Evolutionary conservation across 2,113 vertebrate species (phyloP).

Genomic region (Heloderma charlesbogerti): DNA sequence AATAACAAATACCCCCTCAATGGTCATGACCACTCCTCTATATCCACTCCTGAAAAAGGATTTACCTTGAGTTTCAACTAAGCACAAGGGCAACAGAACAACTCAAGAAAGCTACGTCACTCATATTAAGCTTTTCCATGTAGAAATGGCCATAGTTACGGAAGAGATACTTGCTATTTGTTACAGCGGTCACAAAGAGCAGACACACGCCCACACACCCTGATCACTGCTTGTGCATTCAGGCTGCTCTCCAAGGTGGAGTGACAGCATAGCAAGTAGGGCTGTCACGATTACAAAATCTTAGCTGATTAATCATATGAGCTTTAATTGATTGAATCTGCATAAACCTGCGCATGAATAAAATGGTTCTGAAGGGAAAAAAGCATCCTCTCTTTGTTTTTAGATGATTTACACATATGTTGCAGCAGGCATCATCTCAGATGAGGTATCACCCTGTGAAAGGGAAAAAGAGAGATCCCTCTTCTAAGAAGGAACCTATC

Average conservation of each 20-base stretch:
- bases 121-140: not conserved
- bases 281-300: too few species aligned
- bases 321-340: too few species aligned
- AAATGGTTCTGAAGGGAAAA: too few species aligned
- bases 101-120: not conserved
- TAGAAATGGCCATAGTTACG: not conserved
- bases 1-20: not conserved
- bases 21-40: not conserved
- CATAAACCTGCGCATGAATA: too few species aligned
- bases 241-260: not conserved
- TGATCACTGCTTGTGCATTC: not conserved
- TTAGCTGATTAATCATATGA: too few species aligned
- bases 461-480: not conserved
- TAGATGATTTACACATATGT: too few species aligned
- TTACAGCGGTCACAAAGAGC: not conserved
- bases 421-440: not conserved
- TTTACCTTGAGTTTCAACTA: not conserved
- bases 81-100: not conserved
- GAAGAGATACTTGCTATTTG: not conserved
- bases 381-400: too few species aligned
- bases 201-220: not conserved
- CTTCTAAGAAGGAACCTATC: not conserved
- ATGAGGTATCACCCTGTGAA: not conserved
- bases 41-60: not conserved
- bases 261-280: not conserved